Evolutionary conservation across 1,140 invertebrate species (phyloP).

Genomic region (Aphelenchoides fujianensis): DNA sequence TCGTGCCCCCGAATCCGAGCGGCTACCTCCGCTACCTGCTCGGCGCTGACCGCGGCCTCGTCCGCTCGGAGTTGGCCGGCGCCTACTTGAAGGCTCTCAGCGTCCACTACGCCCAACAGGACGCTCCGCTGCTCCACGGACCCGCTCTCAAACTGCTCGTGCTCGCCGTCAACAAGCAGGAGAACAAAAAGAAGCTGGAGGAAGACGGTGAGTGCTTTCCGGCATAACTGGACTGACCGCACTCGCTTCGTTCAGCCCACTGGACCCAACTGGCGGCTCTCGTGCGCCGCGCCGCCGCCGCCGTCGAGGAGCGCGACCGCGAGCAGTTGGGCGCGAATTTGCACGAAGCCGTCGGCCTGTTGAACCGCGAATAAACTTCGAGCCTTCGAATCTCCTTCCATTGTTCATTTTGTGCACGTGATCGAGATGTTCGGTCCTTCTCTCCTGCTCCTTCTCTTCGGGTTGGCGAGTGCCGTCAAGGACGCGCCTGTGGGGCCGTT

Average conservation of each 20-base stretch:
- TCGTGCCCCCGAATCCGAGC: not conserved
- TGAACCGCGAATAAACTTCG: too few species aligned
- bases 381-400: too few species aligned
- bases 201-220: not conserved
- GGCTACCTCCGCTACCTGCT: not conserved
- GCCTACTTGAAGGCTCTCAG: not conserved
- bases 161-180: not conserved
- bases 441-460: too few species aligned
- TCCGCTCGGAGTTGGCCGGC: not conserved
- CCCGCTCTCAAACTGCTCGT: not conserved
- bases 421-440: too few species aligned
- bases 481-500: too few species aligned
- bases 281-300: too few species aligned
- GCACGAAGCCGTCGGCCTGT: too few species aligned
- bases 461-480: too few species aligned
- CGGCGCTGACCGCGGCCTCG: not conserved
- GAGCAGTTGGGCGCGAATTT: too few species aligned
- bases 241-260: not conserved
- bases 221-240: not conserved
- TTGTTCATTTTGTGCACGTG: too few species aligned
- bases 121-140: not conserved
- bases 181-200: not conserved
- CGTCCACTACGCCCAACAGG: not conserved
- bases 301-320: too few species aligned
- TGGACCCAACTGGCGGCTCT: not conserved